Evolutionary conservation across 1,140 invertebrate genomes (phyloP), one percentile per base, ranked within the genome.

Genomic region (Drosophila fuyamai): DNA sequence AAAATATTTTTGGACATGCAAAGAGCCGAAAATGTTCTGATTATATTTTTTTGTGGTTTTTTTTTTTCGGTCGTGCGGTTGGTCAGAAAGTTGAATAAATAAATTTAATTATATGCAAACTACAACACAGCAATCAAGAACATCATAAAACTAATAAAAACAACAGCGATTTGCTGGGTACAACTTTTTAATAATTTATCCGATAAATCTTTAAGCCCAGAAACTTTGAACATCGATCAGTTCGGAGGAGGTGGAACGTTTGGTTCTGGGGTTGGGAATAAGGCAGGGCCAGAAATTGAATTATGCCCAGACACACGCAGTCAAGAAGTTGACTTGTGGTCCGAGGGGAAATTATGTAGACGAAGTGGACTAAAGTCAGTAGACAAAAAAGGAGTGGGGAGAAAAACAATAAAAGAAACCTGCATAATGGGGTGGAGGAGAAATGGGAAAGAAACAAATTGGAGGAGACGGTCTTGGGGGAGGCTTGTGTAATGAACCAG

Each of bases 61-160:
- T 74, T 36, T 41, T 72, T 40, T 46, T 40, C 13, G 29, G 14
- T 44, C 9, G 35, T 68, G 44, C 32, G 68, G 61, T 54, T 59
- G 68, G 68, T 65, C 73, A 76, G 16, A 67, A 76, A 76, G 73
- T 55, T 67, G 73, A 76, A 67, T 76, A 76, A 76, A 76, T 76
- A 59, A 76, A 75, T 65, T 75, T 75, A 75, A 75, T 75, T 75
- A 75, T 75, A 75, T 75, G 71, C 72, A 75, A 75, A 65, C 70
- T 75, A 75, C 72, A 57, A 61, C 51, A 63, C 44, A 41, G 56
- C 70, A 68, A 73, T 56, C 58, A 14, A 16, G 50, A 56, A 14
- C 29, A 55, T 74, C 58, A 73, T 54, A 63, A 44, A 50, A 75
- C 59, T 51, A 74, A 65, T 56, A 63, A 75, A 75, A 75, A 65